phyloP scores from a whole-genome alignment of 1,140 invertebrate genomes.

The Sycophaga agraensis region DNA sequence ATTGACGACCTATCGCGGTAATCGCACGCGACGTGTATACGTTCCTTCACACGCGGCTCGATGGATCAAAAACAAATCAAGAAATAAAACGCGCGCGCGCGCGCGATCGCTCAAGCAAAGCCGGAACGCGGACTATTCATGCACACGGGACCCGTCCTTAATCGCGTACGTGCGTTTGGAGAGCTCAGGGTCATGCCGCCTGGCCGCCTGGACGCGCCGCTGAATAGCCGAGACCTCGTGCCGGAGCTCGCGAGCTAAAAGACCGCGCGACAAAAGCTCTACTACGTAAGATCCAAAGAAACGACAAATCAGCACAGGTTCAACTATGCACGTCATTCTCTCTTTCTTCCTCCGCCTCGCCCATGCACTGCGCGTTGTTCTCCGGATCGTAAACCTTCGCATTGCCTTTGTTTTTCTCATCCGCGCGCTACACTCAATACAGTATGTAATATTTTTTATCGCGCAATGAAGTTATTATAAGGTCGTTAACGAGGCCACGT shows the following conservation, averaged over 20 bases:
- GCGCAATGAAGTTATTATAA: neutral
- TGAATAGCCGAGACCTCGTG: constrained; percentile 6
- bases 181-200: constrained; percentile 1
- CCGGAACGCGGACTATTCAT: no score
- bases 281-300: neutral
- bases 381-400: neutral
- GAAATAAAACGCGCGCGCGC: no score
- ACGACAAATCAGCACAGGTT: neutral
- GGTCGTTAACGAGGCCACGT: no score
- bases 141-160: no score
- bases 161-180: neutral
- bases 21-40: no score
- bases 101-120: no score
- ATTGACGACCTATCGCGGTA: no score
- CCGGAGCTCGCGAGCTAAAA: constrained; percentile 2
- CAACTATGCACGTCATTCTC: neutral
- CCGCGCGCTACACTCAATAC: no score
- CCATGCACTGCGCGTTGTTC: no score
- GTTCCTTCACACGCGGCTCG: no score
- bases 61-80: no score
- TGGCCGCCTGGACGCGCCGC: neutral
- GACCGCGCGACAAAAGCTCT: constrained; percentile 5
- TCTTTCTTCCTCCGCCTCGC: neutral
- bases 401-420: neutral
- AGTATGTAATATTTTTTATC: no score